Percentiles rank a stretch among this genome's conserved stretches.
These are phyloP conservation scores for Orcinus orca DNA, from an alignment of 2,113 vertebrate species.

Conservation along the genomic window DNA sequence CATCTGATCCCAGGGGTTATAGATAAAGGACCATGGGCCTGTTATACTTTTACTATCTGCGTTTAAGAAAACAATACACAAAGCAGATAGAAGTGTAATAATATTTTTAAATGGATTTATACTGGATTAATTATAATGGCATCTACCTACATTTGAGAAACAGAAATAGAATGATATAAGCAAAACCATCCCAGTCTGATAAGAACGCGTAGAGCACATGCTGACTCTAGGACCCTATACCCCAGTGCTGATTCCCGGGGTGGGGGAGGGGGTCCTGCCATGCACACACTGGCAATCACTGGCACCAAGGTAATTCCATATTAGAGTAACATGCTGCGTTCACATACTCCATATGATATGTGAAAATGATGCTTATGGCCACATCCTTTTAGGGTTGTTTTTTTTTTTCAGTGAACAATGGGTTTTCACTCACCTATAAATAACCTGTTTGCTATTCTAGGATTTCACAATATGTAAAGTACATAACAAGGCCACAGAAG, in stretches of 20 bases:
- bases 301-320: neutral
- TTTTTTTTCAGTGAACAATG: neutral
- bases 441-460: neutral
- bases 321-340: neutral
- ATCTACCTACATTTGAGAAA: neutral
- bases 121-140: neutral
- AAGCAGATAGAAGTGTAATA: neutral
- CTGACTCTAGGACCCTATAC: neutral
- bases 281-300: neutral
- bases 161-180: neutral
- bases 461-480: neutral
- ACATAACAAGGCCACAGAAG: neutral
- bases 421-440: neutral
- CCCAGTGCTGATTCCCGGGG: neutral
- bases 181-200: neutral
- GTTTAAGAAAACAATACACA: neutral
- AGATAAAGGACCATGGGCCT: neutral
- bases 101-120: neutral
- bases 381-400: neutral
- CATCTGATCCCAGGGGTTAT: neutral
- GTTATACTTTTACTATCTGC: neutral
- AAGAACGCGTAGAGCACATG: neutral
- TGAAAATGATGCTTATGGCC: neutral
- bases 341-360: too few species aligned
- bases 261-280: fast-evolving